Percentiles rank a stretch among this genome's conserved stretches.
Conservation (phyloP, 2,113 vertebrate genomes). For the Scomber scombrus region DNA sequence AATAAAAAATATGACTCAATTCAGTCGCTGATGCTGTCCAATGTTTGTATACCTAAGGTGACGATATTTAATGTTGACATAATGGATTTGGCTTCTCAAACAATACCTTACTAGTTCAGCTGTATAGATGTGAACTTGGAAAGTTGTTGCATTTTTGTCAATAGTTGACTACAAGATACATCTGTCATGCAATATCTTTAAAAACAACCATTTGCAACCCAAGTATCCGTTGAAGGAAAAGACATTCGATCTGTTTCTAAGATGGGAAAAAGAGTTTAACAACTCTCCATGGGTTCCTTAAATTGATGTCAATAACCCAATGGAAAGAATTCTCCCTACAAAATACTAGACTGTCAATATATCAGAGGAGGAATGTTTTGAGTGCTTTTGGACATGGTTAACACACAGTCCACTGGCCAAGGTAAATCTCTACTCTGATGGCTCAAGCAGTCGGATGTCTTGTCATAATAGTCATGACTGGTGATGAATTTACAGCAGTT, state of each 20-base stretch:
- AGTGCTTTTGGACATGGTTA: constrained; percentile 50
- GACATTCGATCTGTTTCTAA: constrained; percentile 38
- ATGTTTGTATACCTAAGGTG: not conserved
- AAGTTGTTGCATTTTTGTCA: not conserved
- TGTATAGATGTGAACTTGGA: not conserved
- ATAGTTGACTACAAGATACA: not conserved
- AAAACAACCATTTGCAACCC: not conserved
- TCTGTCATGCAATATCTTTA: not conserved
- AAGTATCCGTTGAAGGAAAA: not conserved
- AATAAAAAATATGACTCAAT: not conserved
- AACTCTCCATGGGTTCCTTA: constrained; percentile 7
- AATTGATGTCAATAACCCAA: constrained; percentile 37
- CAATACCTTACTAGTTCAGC: not conserved
- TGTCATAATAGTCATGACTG: constrained; percentile 44
- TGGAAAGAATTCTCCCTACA: constrained; percentile 59
- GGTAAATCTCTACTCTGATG: constrained; percentile 61
- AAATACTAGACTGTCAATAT: constrained; percentile 32
- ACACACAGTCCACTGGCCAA: constrained; percentile 46
- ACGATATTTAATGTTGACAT: not conserved
- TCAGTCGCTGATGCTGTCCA: not conserved
- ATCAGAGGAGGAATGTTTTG: constrained; percentile 41
- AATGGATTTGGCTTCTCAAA: not conserved
- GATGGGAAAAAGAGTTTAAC: constrained; percentile 32
- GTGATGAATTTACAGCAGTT: constrained; percentile 50
- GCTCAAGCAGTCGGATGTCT: constrained; percentile 64